Percentiles rank a stretch among this genome's conserved stretches.
Conservation (phyloP, 2,797 vertebrate genomes). For the Microhierax caerulescens region DNA sequence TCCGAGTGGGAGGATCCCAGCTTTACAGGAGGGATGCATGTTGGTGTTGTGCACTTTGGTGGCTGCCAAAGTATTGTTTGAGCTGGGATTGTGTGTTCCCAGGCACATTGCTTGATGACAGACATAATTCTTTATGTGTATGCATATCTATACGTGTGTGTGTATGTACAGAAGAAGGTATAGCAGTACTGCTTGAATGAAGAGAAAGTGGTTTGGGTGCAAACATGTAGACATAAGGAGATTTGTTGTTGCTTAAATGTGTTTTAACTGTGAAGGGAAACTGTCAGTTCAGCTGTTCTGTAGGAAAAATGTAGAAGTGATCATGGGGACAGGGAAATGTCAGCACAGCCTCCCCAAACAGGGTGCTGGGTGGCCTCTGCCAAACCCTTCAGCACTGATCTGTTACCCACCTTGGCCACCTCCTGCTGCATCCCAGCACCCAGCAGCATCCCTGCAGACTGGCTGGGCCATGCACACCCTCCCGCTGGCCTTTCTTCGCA, state of each 20-base stretch:
- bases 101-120: fast-evolving
- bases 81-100: not conserved
- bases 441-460: not conserved
- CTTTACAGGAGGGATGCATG: fast-evolving
- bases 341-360: not conserved
- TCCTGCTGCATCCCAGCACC: not conserved
- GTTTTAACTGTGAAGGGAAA: not conserved
- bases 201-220: not conserved
- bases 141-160: fast-evolving
- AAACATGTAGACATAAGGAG: not conserved
- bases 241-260: not conserved
- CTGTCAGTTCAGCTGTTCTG: not conserved
- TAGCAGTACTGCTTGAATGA: not conserved
- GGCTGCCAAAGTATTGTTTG: not conserved
- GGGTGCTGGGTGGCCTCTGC: not conserved
- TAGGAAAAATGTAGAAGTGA: not conserved
- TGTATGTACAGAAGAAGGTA: not conserved
- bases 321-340: not conserved
- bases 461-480: fast-evolving
- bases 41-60: not conserved
- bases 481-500: not conserved
- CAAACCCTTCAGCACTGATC: not conserved
- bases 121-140: no score
- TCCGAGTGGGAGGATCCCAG: not conserved
- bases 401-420: not conserved